Evolutionary conservation across 2,888 invertebrate species (phyloP).

Genomic region (Hypolimnas misippus): DNA sequence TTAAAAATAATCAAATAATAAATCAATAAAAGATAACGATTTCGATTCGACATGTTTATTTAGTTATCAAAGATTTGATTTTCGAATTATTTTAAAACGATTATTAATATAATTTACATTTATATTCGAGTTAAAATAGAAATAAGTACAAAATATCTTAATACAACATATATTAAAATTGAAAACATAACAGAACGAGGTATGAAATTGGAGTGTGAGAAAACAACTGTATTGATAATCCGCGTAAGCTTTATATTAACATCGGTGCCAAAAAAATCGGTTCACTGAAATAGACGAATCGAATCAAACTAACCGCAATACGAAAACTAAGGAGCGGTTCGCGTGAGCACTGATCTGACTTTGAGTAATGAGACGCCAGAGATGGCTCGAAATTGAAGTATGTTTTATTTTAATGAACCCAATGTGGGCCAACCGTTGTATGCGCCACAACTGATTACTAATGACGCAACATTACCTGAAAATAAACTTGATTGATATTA

Average conservation of each 20-base stretch:
- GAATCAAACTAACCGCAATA: constrained; percentile 41
- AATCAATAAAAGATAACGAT: too few relatives aligned
- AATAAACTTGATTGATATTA: constrained; percentile 64
- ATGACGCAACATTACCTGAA: constrained; percentile 61
- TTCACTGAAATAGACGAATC: constrained; percentile 39
- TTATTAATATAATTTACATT: too few relatives aligned
- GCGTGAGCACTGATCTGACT: constrained; percentile 69
- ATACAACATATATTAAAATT: too few relatives aligned
- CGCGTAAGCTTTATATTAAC: constrained; percentile 18
- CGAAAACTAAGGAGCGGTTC: constrained; percentile 60
- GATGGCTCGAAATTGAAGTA: constrained; percentile 68
- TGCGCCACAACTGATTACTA: constrained; percentile 52
- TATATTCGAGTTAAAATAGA: too few relatives aligned
- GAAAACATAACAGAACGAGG: too few relatives aligned
- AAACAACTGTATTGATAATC: neutral
- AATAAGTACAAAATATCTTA: too few relatives aligned
- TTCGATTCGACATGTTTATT: too few relatives aligned
- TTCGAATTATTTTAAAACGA: too few relatives aligned
- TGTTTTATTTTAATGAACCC: constrained; percentile 70
- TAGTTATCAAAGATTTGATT: too few relatives aligned
- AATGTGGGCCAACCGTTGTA: constrained; percentile 70
- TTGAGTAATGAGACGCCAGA: constrained; percentile 71
- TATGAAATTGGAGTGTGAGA: too few relatives aligned
- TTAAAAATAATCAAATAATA: too few relatives aligned
- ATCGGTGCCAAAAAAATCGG: constrained; percentile 33